Evolutionary conservation across 1,140 invertebrate species (phyloP).

Genomic region (Lanistes nyassanus): DNA sequence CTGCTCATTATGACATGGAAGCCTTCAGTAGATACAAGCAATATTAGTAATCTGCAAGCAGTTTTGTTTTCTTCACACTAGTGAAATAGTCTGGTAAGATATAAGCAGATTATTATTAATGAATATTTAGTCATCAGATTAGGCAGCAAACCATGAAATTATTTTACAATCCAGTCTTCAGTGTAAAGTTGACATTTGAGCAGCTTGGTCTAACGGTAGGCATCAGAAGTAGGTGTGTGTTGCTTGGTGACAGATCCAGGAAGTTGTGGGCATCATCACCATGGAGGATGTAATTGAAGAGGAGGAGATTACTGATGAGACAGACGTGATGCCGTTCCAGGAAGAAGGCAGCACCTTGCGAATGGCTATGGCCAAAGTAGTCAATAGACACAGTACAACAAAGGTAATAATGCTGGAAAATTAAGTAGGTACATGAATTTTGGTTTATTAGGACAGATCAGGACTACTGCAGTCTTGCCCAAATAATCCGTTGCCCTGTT

Average conservation of each 20-base stretch:
- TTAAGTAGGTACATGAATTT: too few relatives aligned
- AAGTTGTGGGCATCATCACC: slow-evolving; percentile 60
- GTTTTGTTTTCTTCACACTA: too few relatives aligned
- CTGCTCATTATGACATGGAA: too few relatives aligned
- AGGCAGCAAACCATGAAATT: background rate
- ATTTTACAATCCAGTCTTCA: background rate
- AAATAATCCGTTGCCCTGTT: too few relatives aligned
- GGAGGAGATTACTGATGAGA: slow-evolving; percentile 64
- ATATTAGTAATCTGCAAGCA: too few relatives aligned
- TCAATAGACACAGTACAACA: too few relatives aligned
- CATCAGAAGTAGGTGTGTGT: background rate
- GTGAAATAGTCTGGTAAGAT: too few relatives aligned
- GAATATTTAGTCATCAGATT: background rate
- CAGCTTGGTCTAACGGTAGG: background rate
- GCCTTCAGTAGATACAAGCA: too few relatives aligned
- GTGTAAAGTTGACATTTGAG: background rate
- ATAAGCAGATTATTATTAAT: too few relatives aligned
- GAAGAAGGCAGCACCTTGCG: slow-evolving; percentile 50
- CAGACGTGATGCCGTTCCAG: slow-evolving; percentile 50
- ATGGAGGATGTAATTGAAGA: slow-evolving; percentile 65
- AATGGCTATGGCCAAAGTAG: slow-evolving; percentile 45
- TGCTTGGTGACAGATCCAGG: background rate
- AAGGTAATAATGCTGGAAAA: too few relatives aligned
- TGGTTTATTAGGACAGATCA: too few relatives aligned
- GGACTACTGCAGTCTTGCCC: too few relatives aligned